phyloP scores from a whole-genome alignment of 2,888 invertebrate genomes.

The Eurois occulta region DNA sequence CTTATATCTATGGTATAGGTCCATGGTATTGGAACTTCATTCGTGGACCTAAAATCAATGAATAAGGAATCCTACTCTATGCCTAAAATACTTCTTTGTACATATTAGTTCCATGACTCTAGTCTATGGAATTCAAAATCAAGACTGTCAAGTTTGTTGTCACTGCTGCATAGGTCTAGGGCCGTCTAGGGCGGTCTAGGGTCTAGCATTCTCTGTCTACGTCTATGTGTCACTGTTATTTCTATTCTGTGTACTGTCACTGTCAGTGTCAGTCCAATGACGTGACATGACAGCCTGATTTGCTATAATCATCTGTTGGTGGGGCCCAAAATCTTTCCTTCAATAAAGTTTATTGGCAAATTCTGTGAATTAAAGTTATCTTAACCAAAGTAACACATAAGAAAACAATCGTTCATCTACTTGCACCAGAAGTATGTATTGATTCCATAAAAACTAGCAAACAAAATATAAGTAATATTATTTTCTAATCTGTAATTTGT shows the following conservation, averaged over 20 bases:
- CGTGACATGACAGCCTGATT: neutral
- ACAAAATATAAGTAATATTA: neutral
- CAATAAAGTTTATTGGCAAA: neutral
- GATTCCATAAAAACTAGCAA: neutral
- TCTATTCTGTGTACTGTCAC: neutral
- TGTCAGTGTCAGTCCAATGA: slow-evolving; percentile 2
- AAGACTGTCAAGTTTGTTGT: neutral
- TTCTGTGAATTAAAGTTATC: slow-evolving; percentile 13
- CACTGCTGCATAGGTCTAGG: too few relatives aligned
- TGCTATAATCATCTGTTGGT: neutral
- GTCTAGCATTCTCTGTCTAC: too few relatives aligned
- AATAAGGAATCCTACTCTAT: too few relatives aligned
- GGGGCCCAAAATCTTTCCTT: neutral
- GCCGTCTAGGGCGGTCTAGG: too few relatives aligned
- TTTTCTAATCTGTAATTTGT: neutral
- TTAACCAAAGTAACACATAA: neutral
- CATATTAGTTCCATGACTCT: neutral
- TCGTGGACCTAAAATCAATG: too few relatives aligned
- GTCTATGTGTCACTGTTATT: neutral
- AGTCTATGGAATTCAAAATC: neutral
- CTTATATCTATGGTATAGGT: too few relatives aligned
- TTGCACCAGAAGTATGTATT: slow-evolving; percentile 35
- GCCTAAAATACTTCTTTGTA: too few relatives aligned
- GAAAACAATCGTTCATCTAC: neutral
- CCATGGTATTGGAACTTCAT: too few relatives aligned